Base-by-base conservation (phyloP, 2,113 vertebrate genomes). In the Lontra canadensis region DNA sequence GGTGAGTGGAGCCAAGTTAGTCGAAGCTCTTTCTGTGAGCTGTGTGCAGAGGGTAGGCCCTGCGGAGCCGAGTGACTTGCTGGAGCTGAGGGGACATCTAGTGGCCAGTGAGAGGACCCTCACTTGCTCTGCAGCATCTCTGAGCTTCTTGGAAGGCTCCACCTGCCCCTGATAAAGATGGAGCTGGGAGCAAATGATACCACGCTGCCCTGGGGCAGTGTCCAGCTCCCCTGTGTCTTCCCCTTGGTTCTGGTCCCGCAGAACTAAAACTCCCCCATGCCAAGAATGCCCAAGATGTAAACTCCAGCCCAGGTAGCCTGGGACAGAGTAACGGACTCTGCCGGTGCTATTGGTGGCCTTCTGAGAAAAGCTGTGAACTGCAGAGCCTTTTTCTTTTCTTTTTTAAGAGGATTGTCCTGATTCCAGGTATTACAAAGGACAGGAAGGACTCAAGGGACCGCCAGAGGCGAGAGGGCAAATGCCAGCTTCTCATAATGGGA, bases 51-150 rank as follows among this genome's bases (percentile, higher is more conserved):
- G 73, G 59, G 26, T 4, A 39, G 73, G 73, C 42, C 14, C 13
- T 1, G 42, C 44, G 4, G 34, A 57, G 36, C 1, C 0, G 0
- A 8, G 2, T 55, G 57, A 36, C 34, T 94, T 91, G 84, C 80
- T 95, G 92, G 96, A 88, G 63, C 80, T 14, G 36, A 39, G 80
- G 9, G 0, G 97, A 59, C 98, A 92, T 80, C 97, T 98, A 95
- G 98, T 96, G 98, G 97, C 84, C 0, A 0, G 2, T 10, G 61
- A 18, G 52, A 44, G 92, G 92, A 92, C 95, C 34, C 44, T 65
- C 55, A 36, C 0, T 3, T 15, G 63, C 10, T 44, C 76, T 11
- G 9, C 42, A 21, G 25, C 25, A 25, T 61, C 81, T 65, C 82
- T 34, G 34, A 94, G 23, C 20, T 7, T 52, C 49, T 17, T 4